Evolutionary conservation across 2,113 vertebrate species (phyloP), one percentile per base, ranked within the genome.

Genomic region (Callocephalon fimbriatum): DNA sequence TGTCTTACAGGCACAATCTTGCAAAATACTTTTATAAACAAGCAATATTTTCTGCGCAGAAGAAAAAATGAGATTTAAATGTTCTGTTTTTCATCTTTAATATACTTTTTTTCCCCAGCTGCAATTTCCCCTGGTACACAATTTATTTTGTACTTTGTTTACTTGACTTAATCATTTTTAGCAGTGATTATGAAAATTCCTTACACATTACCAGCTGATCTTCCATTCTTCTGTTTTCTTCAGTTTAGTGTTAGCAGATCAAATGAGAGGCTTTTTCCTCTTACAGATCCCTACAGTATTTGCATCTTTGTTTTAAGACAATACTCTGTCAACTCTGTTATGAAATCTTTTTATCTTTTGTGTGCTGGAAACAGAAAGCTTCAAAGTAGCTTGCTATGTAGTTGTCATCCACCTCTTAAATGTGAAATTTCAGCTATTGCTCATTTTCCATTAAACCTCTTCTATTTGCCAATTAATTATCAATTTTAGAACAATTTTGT

Each of bases 131-230:
- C 4, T 38, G 7, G 2, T 61, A 42, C 8, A 82, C 42, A 53
- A 67, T 76, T 83, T 66, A 62, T 87, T 92, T 95, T 54, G 38
- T 63, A n/a, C 7, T 86, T 51, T 91, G 58, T 92, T 79, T 93
- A 62, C 48, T 85, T 73, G 6, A 82, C 59, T 82, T 84, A 63
- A 75, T 81, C 0, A 45, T 84, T 80, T 76, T 73, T 40, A 91
- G 42, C 47, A 94, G 19, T 0, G 5, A 81, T 88, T 83, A 91
- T 26, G 32, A 81, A 93, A 91, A 53, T 7, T 37, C 5, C 38
- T 77, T 8, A 4, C 15, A 65, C 71, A 19, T 81, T 78, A 37
- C 71, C 15, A 78, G 45, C 31, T 70, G 38, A 79, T 70, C 37
- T 82, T 83, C 62, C 27, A 56, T 73, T 87, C n/a, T 47, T 2